Percentiles rank a stretch among this genome's conserved stretches.
These are phyloP conservation scores for Hypocryptadius cinnamomeus DNA, from an alignment of 2,113 vertebrate species.

Conservation along the genomic window DNA sequence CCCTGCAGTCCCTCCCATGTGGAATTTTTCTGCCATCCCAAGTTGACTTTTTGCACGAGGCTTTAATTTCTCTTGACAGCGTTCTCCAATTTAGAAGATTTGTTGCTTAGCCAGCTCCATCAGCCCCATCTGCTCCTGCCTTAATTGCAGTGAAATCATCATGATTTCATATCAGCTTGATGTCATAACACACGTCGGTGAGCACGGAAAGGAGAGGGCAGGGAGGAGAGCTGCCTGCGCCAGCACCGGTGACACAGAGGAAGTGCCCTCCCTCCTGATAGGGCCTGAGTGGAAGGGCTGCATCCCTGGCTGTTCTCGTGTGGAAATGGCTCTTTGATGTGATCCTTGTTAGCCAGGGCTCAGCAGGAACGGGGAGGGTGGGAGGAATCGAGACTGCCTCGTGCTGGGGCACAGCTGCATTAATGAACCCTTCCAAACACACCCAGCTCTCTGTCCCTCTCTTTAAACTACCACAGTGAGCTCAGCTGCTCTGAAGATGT, in stretches of 20 bases:
- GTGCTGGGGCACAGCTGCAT: not conserved
- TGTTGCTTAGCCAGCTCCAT: not conserved
- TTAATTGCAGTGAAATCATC: conserved; percentile 13
- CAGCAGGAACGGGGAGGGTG: not conserved
- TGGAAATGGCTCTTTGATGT: not conserved
- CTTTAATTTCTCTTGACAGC: conserved; percentile 6
- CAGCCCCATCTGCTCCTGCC: not conserved
- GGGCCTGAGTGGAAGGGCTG: not conserved
- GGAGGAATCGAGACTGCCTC: not conserved
- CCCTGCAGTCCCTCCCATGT: not conserved
- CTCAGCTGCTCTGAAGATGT: not conserved
- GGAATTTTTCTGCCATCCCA: not conserved
- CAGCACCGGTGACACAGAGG: not conserved
- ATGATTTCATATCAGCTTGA: conserved; percentile 7
- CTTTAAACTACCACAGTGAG: fast-evolving
- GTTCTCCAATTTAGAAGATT: not conserved
- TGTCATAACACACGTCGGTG: not conserved
- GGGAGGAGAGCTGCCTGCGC: not conserved
- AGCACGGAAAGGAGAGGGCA: not conserved
- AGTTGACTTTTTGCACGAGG: not conserved
- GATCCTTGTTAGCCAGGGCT: not conserved
- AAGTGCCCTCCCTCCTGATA: not conserved
- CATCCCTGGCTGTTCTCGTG: not conserved
- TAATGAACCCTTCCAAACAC: not conserved
- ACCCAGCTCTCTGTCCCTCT: not conserved